Evolutionary conservation across 2,113 vertebrate genomes (phyloP), one percentile per base, ranked within the genome.

Genomic region (Ia io): DNA sequence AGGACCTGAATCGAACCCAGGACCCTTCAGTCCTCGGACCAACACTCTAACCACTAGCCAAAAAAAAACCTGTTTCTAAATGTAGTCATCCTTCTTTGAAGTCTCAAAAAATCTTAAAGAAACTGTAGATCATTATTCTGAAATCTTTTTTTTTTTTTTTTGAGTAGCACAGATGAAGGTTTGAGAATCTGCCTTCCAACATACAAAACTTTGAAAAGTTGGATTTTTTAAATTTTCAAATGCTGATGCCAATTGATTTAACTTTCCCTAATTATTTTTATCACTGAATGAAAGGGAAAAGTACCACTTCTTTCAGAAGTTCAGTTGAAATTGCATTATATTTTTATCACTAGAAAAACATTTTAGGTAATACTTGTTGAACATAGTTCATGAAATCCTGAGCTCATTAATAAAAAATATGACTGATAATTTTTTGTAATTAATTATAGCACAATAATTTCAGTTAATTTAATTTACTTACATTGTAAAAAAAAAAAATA

Each of bases 401-500:
- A 91, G 59, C 32, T 93, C 37, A 92, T 18, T 49, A 79, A 80
- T 90, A 82, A 82, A 82, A 70, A 86, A 44, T 35, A 65, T 53
- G 18, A 40, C 20, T 82, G 32, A 67, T 78, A 14, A 86, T 70
- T 91, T 84, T 70, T 73, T 23, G 83, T 74, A 73, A 76, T 49
- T 91, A 90, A 18, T 44, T 80, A 86, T 13, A 92, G 80, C 30
- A 76, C 25, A 84, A 67, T 91, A 91, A 85, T 76, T 95, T 84
- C 73, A 94, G 49, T 70, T 91, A 71, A 95, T 91, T 73, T 59
- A 90, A 85, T 90, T 94, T 89, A 82, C 44, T 80, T 90, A 59
- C 30, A 73, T 40, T 84, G 6, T 82, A 49, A 88, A 94, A 92
- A 70, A 73, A 70, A 61, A 74, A 30, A 30, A 73, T 32, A 47